Base-by-base conservation (phyloP, 2,888 invertebrate genomes). In the Junonia oenone region DNA sequence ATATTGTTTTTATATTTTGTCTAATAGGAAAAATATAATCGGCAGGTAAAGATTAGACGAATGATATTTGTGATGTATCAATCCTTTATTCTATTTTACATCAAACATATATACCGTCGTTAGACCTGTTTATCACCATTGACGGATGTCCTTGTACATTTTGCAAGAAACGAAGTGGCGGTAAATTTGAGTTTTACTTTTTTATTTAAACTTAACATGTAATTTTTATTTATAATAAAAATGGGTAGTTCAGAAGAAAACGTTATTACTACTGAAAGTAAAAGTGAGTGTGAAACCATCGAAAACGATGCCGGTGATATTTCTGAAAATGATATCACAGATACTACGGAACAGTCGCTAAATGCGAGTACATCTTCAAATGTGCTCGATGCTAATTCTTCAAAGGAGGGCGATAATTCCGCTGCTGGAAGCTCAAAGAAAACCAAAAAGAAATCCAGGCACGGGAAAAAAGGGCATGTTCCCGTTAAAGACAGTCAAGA, bases 81-180 rank as follows among this genome's bases (percentile, higher is more conserved):
- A 45, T 50, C 45, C 33, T 43, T 26, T 54, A 52, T 48, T 29
- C 50, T 50, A 55, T 31, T 62, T 58, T 40, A 54, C 47, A 49
- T 51, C 51, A 74, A 53, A 49, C 38, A 75, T 75, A 77, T 76
- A 80, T 75, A 77, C 73, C 75, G 75, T 83, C 83, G 77, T 72
- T 83, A 83, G 63, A 83, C 85, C 88, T 88, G 88, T 88, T 87
- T 89, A 88, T 80, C 85, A 79, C 81, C 72, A 81, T 84, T 88
- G 87, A 86, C 89, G 85, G 88, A 87, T 86, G 86, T 85, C 86
- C 86, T 86, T 87, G 85, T 84, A 77, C 77, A 81, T 83, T 85
- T 87, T 81, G 82, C 82, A 81, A 85, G 76, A 81, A 75, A 69
- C 73, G 68, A 67, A 80, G 81, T 86, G 89, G 90, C 90, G 90